phyloP scores from a whole-genome alignment of 2,797 vertebrate species.

The Parauchenoglanis ngamensis region DNA sequence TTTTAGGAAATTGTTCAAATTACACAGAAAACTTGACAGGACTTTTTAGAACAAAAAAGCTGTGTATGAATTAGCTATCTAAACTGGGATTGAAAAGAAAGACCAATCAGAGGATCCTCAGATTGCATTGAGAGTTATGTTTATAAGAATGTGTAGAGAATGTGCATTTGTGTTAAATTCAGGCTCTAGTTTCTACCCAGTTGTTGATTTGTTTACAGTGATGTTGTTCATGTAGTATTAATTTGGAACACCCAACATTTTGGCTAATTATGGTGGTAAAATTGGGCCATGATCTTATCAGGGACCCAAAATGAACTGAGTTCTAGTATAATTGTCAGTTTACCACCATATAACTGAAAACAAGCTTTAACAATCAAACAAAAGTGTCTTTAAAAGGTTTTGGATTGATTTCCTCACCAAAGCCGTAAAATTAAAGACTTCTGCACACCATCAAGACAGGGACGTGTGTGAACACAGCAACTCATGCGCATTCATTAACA shows the following conservation, averaged over 20 bases:
- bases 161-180: neutral
- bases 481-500: slow-evolving; percentile 41
- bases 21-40: neutral
- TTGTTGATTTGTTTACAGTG: slow-evolving; percentile 12
- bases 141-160: neutral
- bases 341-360: neutral
- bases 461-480: slow-evolving; percentile 31
- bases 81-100: neutral
- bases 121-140: neutral
- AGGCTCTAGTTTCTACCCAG: neutral
- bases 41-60: neutral
- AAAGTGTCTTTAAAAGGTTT: neutral
- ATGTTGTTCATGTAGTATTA: neutral
- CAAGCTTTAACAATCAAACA: neutral
- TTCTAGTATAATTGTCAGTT: slow-evolving; percentile 1
- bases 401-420: slow-evolving; percentile 1
- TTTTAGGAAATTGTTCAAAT: neutral
- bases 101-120: neutral
- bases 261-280: neutral
- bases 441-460: neutral
- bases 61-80: neutral
- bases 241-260: slow-evolving; percentile 4
- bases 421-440: neutral
- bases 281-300: neutral
- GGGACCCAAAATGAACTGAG: neutral